These are phyloP conservation scores for Agonopterix arenella DNA, from an alignment of 2,888 invertebrate genomes.

Conservation along the genomic window DNA sequence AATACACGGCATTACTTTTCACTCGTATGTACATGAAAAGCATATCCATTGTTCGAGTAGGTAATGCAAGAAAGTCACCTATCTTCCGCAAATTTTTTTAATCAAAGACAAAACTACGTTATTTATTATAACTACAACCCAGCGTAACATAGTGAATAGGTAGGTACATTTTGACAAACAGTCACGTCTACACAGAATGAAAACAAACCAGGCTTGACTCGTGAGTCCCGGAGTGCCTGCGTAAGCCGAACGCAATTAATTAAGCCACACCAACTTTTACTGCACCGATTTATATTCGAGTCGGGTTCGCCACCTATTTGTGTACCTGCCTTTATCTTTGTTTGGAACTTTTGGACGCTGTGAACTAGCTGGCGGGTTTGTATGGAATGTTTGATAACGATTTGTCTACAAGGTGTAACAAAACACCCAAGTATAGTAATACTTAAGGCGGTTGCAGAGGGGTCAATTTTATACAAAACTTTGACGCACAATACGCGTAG, in stretches of 20 bases:
- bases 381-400: not conserved
- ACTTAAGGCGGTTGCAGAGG: too few species aligned
- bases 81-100: too few species aligned
- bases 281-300: conserved; percentile 59
- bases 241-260: conserved; percentile 65
- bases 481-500: too few species aligned
- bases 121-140: too few species aligned
- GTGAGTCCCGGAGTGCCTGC: conserved; percentile 11
- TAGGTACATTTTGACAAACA: not conserved
- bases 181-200: conserved; percentile 2
- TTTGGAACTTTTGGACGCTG: conserved; percentile 18
- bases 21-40: too few species aligned
- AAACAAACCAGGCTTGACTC: conserved; percentile 6
- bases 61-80: too few species aligned
- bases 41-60: too few species aligned
- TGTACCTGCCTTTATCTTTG: conserved; percentile 26
- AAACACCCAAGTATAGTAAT: too few species aligned
- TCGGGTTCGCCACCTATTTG: conserved; percentile 33
- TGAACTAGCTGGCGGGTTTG: not conserved
- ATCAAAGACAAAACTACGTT: too few species aligned
- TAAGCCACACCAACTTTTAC: conserved; percentile 53
- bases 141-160: too few species aligned
- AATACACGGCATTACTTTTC: too few species aligned
- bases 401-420: not conserved
- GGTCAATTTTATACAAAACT: too few species aligned